phyloP scores from a whole-genome alignment of 2,888 invertebrate species.

The Yponomeuta malinellus region DNA sequence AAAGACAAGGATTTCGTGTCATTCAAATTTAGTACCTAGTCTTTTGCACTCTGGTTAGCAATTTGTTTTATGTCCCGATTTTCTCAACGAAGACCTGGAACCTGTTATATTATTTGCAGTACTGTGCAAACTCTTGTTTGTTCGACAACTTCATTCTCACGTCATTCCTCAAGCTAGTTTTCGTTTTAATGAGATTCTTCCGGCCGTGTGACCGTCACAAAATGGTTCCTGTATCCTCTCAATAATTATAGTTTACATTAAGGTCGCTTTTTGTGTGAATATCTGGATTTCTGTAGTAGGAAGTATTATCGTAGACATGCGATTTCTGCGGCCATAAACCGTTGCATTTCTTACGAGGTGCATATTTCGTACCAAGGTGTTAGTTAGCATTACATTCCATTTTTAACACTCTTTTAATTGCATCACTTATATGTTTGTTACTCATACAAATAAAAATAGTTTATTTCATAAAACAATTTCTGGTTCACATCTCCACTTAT shows the following conservation, averaged over 20 bases:
- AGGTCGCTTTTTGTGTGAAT: neutral
- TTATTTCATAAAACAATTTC: too few species aligned
- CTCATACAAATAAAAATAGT: too few species aligned
- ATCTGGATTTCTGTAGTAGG: neutral
- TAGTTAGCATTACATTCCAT: neutral
- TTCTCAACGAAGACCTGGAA: neutral
- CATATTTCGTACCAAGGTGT: neutral
- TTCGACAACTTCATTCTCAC: neutral
- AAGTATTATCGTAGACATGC: neutral
- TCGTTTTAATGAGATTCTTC: slow-evolving; percentile 1
- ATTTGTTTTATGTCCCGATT: neutral
- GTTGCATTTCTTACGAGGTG: neutral
- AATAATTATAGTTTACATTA: neutral
- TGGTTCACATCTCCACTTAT: too few species aligned
- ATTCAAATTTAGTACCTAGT: neutral
- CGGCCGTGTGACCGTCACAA: neutral
- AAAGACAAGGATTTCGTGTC: neutral
- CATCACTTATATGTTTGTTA: too few species aligned
- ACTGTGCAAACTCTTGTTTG: neutral
- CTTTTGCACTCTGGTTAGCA: neutral
- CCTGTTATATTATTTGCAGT: neutral
- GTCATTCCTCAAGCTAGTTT: slow-evolving; percentile 1
- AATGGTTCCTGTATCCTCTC: neutral
- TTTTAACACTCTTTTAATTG: neutral
- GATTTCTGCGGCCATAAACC: neutral